Evolutionary conservation across 2,113 vertebrate genomes (phyloP).

Genomic region (Porphyrio hochstetteri): DNA sequence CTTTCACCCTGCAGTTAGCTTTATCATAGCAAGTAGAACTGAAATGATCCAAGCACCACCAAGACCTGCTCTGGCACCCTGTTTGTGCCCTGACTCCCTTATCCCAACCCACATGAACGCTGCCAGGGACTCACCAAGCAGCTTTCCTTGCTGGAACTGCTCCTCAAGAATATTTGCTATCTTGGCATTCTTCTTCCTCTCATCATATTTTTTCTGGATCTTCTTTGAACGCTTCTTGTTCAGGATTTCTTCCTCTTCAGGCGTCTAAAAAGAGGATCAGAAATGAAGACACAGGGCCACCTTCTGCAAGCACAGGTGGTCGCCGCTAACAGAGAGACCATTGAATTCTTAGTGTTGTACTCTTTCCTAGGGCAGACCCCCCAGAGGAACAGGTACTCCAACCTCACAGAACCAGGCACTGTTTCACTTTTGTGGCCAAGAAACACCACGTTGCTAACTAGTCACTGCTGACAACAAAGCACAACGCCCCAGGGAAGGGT

Average conservation of each 20-base stretch:
- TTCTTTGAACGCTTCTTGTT: slow-evolving; percentile 99
- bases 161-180: slow-evolving; percentile 93
- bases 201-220: slow-evolving; percentile 95
- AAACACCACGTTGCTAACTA: not conserved
- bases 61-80: not conserved
- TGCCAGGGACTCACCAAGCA: slow-evolving; percentile 86
- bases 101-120: not conserved
- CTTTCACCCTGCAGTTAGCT: not conserved
- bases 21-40: rapidly evolving
- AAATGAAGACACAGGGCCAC: not conserved
- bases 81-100: not conserved
- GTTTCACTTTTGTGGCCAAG: not conserved
- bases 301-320: not conserved
- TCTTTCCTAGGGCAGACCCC: not conserved
- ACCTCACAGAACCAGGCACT: not conserved
- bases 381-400: not conserved
- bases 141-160: slow-evolving; percentile 96
- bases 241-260: slow-evolving; percentile 95
- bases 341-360: not conserved
- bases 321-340: not conserved
- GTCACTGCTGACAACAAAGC: not conserved
- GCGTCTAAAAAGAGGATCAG: slow-evolving; percentile 77
- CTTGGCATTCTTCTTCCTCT: slow-evolving; percentile 92
- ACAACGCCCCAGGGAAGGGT: not conserved
- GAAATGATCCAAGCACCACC: not conserved